Evolutionary conservation across 2,888 invertebrate genomes (phyloP).

Genomic region (Lypha dubia): DNA sequence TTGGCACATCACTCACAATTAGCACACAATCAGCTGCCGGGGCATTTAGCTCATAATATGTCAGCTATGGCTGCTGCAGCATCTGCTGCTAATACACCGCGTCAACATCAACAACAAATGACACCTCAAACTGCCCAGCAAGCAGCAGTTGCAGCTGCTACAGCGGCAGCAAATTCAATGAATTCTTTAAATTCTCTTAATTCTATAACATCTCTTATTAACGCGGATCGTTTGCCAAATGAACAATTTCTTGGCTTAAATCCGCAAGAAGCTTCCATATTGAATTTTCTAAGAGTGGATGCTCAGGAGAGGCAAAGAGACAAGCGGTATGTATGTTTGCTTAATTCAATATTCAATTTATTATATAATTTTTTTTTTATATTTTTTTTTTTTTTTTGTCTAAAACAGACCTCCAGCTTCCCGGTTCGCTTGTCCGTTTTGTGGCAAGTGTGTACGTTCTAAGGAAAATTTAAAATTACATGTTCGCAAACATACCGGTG

Average conservation of each 20-base stretch:
- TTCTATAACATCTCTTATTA: constrained; percentile 84
- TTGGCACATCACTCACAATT: constrained; percentile 75
- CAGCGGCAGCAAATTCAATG: constrained; percentile 76
- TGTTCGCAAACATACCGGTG: constrained; percentile 93
- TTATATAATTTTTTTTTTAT: neutral
- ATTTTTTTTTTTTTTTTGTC: no score
- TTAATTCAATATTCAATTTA: neutral
- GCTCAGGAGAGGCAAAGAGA: constrained; percentile 87
- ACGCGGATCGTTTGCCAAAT: constrained; percentile 86
- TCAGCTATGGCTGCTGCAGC: constrained; percentile 74
- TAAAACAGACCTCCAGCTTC: constrained; percentile 80
- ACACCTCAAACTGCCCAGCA: constrained; percentile 73
- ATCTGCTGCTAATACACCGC: constrained; percentile 68
- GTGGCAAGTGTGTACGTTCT: constrained; percentile 94
- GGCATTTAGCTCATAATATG: constrained; percentile 74
- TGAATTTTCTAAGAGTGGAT: constrained; percentile 87
- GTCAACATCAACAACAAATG: constrained; percentile 65
- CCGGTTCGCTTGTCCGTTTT: constrained; percentile 94
- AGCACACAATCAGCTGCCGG: constrained; percentile 71
- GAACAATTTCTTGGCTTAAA: constrained; percentile 84
- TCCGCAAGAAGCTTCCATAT: constrained; percentile 85
- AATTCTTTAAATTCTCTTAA: constrained; percentile 79
- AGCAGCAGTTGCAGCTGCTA: constrained; percentile 73
- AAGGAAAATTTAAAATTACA: constrained; percentile 95
- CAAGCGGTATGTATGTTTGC: constrained; percentile 82